These are phyloP conservation scores for Ochropleura leucogaster DNA, from an alignment of 2,888 invertebrate genomes.

Conservation along the genomic window DNA sequence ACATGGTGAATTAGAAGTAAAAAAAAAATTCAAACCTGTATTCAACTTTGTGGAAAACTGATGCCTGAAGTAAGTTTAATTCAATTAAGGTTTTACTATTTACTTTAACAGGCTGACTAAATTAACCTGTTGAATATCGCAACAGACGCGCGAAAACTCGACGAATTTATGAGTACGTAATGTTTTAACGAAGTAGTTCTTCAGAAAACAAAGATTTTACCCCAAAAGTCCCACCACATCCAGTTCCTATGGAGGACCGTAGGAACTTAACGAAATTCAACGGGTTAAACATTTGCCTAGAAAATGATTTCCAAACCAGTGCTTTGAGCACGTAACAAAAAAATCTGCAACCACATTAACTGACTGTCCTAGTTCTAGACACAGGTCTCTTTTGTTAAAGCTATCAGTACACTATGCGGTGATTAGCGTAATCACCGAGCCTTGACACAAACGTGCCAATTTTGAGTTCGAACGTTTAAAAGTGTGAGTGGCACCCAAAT, in stretches of 20 bases:
- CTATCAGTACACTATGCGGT: conserved; percentile 54
- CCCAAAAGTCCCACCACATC: no score
- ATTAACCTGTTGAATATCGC: no score
- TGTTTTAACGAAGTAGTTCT: no score
- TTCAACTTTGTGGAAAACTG: no score
- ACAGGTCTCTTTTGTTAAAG: conserved; percentile 59
- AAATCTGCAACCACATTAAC: conserved; percentile 39
- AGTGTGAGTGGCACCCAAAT: background rate
- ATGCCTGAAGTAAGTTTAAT: no score
- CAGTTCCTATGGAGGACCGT: no score
- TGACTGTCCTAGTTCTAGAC: conserved; percentile 56
- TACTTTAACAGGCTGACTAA: no score
- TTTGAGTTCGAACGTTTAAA: conserved; percentile 33
- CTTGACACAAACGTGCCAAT: conserved; percentile 61
- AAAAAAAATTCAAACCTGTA: background rate
- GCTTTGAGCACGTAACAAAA: conserved; percentile 8
- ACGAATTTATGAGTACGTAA: no score
- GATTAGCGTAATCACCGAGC: conserved; percentile 57
- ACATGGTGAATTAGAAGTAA: background rate
- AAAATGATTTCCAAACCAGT: background rate
- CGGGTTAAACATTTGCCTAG: conserved; percentile 4
- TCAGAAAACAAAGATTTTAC: no score
- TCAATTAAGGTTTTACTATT: no score
- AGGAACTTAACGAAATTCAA: no score
- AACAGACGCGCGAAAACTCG: no score